Percentiles rank a stretch among this genome's conserved stretches.
Conservation (phyloP, 2,888 invertebrate genomes). For the Hemistola chrysoprasaria region DNA sequence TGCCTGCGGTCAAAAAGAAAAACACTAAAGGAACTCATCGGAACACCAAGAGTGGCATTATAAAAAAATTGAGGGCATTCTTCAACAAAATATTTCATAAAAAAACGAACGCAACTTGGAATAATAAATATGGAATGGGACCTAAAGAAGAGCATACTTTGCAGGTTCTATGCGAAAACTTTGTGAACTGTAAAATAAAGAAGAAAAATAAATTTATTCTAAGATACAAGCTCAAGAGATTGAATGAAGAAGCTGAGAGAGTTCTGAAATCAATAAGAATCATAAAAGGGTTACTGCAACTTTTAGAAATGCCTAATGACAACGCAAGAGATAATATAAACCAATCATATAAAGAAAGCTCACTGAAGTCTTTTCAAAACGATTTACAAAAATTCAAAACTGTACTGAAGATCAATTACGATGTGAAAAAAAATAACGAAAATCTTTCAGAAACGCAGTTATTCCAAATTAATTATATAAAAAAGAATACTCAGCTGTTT, state of each 20-base stretch:
- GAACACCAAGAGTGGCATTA: slow-evolving; percentile 31
- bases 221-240: slow-evolving; percentile 44
- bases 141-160: slow-evolving; percentile 42
- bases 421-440: no score
- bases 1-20: slow-evolving; percentile 32
- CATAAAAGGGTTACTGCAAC: slow-evolving; percentile 54
- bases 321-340: slow-evolving; percentile 7
- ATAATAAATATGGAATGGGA: slow-evolving; percentile 21
- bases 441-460: slow-evolving; percentile 40
- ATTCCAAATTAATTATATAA: slow-evolving; percentile 52
- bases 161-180: slow-evolving; percentile 48
- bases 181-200: slow-evolving; percentile 46
- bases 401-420: slow-evolving; percentile 45
- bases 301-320: slow-evolving; percentile 38
- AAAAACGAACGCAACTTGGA: slow-evolving; percentile 18
- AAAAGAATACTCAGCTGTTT: slow-evolving; percentile 51
- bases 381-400: slow-evolving; percentile 48
- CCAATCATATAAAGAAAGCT: slow-evolving; percentile 1
- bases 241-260: slow-evolving; percentile 48
- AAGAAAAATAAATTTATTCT: slow-evolving; percentile 38
- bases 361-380: slow-evolving; percentile 12
- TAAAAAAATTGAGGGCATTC: slow-evolving; percentile 51
- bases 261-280: slow-evolving; percentile 53
- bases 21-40: slow-evolving; percentile 23
- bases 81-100: slow-evolving; percentile 48